phyloP scores from a whole-genome alignment of 2,113 vertebrate species.

The Psettodes erumei region DNA sequence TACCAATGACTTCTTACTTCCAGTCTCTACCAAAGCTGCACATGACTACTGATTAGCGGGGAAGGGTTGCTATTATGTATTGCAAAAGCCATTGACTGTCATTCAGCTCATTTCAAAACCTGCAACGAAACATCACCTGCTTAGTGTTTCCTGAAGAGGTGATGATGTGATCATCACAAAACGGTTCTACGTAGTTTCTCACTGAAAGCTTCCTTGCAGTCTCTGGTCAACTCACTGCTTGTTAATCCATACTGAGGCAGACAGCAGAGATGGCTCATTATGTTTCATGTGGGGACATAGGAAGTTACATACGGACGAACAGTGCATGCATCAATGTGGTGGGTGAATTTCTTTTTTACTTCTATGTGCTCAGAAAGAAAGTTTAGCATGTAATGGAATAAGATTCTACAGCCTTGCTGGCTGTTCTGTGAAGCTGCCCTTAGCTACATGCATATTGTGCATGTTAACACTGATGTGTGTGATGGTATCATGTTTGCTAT shows the following conservation, averaged over 20 bases:
- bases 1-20: slow-evolving; percentile 19
- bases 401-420: neutral
- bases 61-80: neutral
- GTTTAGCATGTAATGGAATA: slow-evolving; percentile 1
- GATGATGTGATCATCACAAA: neutral
- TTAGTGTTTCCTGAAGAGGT: slow-evolving; percentile 1
- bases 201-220: neutral
- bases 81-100: neutral
- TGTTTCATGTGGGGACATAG: neutral
- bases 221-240: slow-evolving; percentile 7
- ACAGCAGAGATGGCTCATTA: neutral
- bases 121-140: slow-evolving; percentile 4
- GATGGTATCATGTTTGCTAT: too few relatives aligned
- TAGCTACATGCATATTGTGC: too few relatives aligned
- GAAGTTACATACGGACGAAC: neutral
- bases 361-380: neutral
- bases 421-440: neutral
- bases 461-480: too few relatives aligned
- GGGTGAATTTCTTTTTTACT: neutral
- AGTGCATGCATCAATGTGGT: neutral
- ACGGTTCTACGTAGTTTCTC: neutral
- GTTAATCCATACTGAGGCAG: neutral
- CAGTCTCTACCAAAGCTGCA: neutral
- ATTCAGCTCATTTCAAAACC: neutral
- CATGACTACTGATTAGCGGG: neutral